Evolutionary conservation across 2,113 vertebrate genomes (phyloP), one percentile per base, ranked within the genome.

Genomic region (Phylloscopus trochiloides): DNA sequence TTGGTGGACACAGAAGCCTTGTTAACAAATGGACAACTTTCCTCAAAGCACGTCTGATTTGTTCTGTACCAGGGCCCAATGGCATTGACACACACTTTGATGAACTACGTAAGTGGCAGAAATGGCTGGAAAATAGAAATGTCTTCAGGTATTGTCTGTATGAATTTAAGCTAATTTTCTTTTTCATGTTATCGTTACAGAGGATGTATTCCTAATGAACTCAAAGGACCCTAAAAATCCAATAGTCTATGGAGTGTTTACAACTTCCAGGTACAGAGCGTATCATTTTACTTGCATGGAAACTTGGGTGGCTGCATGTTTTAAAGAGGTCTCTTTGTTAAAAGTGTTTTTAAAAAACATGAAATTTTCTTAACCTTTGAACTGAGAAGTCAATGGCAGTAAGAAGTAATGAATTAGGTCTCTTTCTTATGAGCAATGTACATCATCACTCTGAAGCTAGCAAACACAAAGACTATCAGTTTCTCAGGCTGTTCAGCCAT

Each of bases 1-100:
- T 99, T 47, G 99, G 99, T 52, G 99, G 99, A 18, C 99, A 99
- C 97, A 98, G 99, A 92, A 99, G 99, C 95, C 98, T 99, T 61
- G 99, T 99, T 43, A 99, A 99, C 95, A 99, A 99, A 92, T 99
- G 99, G 99, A 99, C 99, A 17, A 99, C 99, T 26, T 99, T 99
- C 89, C 97, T 99, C 40, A 99, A 99, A 96, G 99, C 99, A 25
- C 98, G 99, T 16, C 97, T 99, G 19, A 97, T 99, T 94, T 99
- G 99, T 92, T 99, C 99, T 6, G 99, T 99, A 38, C 99, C 99
- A 1, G 99, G 99, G 38, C 98, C 98, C 81, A 99, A 99, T 26
- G 99, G 99, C 91, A 99, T 99, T 15, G 99, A 99, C 95, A 99
- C 99, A 45, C 99, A 99, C 96, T 99, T 99, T 67, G 99, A 99